Base-by-base conservation (phyloP, 2,113 vertebrate species). In the Ctenodactylus gundi region DNA sequence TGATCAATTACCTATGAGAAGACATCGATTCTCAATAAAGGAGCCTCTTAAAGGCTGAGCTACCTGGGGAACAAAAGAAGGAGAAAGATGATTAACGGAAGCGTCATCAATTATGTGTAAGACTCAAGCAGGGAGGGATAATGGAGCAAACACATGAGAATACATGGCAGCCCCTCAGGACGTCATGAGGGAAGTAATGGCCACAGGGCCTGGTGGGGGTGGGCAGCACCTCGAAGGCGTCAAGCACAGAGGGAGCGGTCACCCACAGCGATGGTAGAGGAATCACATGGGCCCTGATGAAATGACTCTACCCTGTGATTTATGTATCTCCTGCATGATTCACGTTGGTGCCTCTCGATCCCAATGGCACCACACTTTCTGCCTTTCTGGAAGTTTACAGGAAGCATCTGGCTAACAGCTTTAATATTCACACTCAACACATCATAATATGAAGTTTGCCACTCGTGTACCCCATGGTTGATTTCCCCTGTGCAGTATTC, bases 1-100 rank as follows among this genome's bases (percentile, higher is more conserved):
- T 95, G 97, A 98, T 98, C 98, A 97, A 98, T 98, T 97, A 97
- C 98, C 97, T 90, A 91, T 92, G 91, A 97, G 97, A 97, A 98
- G 98, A 97, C 98, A 97, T 97, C 55, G 97, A 97, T 97, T 90
- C 96, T 95, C 92, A 97, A 96, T 97, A 97, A 98, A 98, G 97
- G 96, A 97, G 96, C 96, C 97, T 96, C 98, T 98, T 98, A 96
- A 93, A 98, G 98, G 96, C 97, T 25, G 96, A 97, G 97, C 65
- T 98, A 98, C 98, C 98, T 98, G 98, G 97, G 13, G 65, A 98
- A 98, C 98, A 98, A 98, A 98, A 97, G 98, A 97, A 70, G 23
- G 92, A 87, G 89, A 95, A 94, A 98, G 97, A 98, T 98, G 97
- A 98, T 98, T 98, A 98, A 98, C 98, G 97, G 97, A 98, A 98